phyloP scores from a whole-genome alignment of 2,797 vertebrate genomes.

The Lacerta bilineata region DNA sequence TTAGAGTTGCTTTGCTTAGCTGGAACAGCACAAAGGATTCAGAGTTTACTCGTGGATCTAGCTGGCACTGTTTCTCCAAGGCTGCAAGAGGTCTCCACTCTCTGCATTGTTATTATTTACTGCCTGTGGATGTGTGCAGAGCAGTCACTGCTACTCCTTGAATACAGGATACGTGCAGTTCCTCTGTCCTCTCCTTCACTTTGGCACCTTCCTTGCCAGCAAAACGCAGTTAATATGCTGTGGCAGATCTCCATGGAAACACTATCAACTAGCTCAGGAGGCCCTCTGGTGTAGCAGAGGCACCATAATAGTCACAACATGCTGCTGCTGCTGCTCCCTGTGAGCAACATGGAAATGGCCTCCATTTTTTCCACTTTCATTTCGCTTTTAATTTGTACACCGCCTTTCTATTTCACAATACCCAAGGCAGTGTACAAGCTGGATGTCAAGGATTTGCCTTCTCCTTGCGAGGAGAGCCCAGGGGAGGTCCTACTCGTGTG shows the following conservation, averaged over 20 bases:
- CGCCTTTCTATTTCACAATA: no score
- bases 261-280: background rate
- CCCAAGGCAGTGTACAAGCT: no score
- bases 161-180: background rate
- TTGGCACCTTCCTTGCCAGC: background rate
- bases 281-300: background rate
- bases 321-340: background rate
- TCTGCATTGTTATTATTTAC: background rate
- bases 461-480: no score
- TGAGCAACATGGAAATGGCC: background rate
- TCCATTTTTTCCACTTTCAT: background rate
- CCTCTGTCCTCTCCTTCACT: background rate
- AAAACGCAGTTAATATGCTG: background rate
- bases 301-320: background rate
- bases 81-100: no score
- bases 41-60: background rate
- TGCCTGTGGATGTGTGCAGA: background rate
- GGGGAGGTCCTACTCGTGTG: no score
- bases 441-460: no score
- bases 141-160: background rate
- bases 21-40: background rate
- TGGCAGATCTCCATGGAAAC: background rate
- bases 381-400: background rate
- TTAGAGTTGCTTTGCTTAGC: background rate
- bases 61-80: background rate